phyloP scores from a whole-genome alignment of 2,113 vertebrate genomes.

The Pelmatolapia mariae region DNA sequence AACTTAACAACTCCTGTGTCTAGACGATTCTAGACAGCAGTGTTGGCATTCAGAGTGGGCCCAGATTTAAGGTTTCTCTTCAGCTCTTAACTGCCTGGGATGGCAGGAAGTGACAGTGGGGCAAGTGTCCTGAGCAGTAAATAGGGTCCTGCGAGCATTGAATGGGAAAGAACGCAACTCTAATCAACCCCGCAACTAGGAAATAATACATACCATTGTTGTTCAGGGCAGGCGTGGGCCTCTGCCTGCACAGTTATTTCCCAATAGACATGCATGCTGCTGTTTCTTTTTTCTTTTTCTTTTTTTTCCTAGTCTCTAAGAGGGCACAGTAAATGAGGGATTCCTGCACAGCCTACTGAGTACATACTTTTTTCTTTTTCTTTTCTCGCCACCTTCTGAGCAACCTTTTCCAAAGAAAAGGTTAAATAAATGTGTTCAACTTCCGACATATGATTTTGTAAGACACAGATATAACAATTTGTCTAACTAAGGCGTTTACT shows the following conservation, averaged over 20 bases:
- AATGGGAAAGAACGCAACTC: slow-evolving; percentile 67
- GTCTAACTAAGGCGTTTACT: neutral
- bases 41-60: neutral
- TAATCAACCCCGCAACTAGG: slow-evolving; percentile 60
- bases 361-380: neutral
- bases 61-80: neutral
- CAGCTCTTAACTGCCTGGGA: neutral
- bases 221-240: slow-evolving; percentile 57
- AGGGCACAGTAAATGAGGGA: slow-evolving; percentile 29
- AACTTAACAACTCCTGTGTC: neutral
- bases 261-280: slow-evolving; percentile 28
- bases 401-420: neutral
- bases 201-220: slow-evolving; percentile 73
- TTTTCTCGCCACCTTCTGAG: neutral
- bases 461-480: neutral
- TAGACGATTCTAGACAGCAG: neutral
- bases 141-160: slow-evolving; percentile 58
- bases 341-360: neutral
- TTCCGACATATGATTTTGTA: neutral
- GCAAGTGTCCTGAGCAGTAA: slow-evolving; percentile 53
- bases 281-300: neutral
- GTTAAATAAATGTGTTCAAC: neutral
- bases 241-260: slow-evolving; percentile 57
- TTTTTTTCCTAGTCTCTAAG: neutral
- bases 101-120: slow-evolving; percentile 58